These are phyloP conservation scores for Punctoribates punctum DNA, from an alignment of 2,888 invertebrate species.

Conservation along the genomic window DNA sequence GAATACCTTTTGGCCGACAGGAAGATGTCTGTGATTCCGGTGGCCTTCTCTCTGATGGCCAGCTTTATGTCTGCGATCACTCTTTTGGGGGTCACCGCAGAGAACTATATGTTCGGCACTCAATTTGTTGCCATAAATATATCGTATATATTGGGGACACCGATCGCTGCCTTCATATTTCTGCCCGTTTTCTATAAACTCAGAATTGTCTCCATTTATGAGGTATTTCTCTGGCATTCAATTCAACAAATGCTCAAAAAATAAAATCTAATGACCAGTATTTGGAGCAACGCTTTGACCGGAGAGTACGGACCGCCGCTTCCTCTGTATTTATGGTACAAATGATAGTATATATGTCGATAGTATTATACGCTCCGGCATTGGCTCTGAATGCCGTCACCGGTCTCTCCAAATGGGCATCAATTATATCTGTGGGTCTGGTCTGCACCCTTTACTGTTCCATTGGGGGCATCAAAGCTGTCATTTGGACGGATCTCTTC, in stretches of 20 bases:
- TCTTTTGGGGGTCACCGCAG: constrained; percentile 46
- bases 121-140: constrained; percentile 73
- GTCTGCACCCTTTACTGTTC: constrained; percentile 83
- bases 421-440: constrained; percentile 68
- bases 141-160: constrained; percentile 70
- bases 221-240: constrained; percentile 58
- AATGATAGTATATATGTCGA: constrained; percentile 77
- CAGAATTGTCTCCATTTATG: constrained; percentile 78
- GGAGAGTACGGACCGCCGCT: constrained; percentile 68
- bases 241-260: no score
- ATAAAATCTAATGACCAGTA: constrained; percentile 65
- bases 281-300: constrained; percentile 79
- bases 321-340: constrained; percentile 81
- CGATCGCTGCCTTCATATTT: constrained; percentile 70
- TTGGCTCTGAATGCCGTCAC: constrained; percentile 75
- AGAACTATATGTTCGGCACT: constrained; percentile 53
- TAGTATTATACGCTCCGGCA: constrained; percentile 89
- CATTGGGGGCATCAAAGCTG: constrained; percentile 86
- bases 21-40: constrained; percentile 45
- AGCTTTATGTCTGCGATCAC: constrained; percentile 46
- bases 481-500: constrained; percentile 78
- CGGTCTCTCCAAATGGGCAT: constrained; percentile 67
- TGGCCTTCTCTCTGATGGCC: constrained; percentile 46
- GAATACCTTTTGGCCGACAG: constrained; percentile 47
- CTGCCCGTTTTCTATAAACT: constrained; percentile 80